Conservation (phyloP, 2,888 invertebrate species). For the Carabus problematicus region DNA sequence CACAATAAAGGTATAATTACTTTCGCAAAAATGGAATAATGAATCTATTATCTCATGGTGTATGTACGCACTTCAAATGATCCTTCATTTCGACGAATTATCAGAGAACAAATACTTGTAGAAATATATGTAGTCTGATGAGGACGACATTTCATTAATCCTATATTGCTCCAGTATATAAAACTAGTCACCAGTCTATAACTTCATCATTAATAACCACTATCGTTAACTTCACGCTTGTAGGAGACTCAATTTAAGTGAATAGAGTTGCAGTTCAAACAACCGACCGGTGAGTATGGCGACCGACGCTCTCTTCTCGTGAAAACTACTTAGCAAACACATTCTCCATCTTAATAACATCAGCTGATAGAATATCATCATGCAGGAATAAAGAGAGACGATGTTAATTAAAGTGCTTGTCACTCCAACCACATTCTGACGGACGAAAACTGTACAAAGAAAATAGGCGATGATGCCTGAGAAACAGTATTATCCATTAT, state of each 20-base stretch:
- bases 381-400: constrained; percentile 27
- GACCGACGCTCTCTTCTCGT: not conserved
- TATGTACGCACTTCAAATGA: not conserved
- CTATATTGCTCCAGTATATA: constrained; percentile 5
- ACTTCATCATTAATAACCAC: constrained; percentile 38
- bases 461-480: too few relatives aligned
- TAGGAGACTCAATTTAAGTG: constrained; percentile 7
- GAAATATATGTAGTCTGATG: too few relatives aligned
- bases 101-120: too few relatives aligned
- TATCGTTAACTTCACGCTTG: constrained; percentile 25
- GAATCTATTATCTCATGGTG: too few relatives aligned
- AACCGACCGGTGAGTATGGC: constrained; percentile 20
- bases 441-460: not conserved
- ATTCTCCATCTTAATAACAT: constrained; percentile 29
- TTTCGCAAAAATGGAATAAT: too few relatives aligned
- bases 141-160: not conserved
- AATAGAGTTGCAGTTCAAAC: constrained; percentile 33
- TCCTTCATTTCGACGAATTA: not conserved
- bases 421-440: constrained; percentile 21
- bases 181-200: constrained; percentile 36
- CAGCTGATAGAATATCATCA: constrained; percentile 17
- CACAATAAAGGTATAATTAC: not conserved
- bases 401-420: constrained; percentile 40
- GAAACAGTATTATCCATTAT: too few relatives aligned
- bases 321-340: constrained; percentile 33